phyloP scores from a whole-genome alignment of 2,888 invertebrate genomes.

The Psococerastis gibbosa region DNA sequence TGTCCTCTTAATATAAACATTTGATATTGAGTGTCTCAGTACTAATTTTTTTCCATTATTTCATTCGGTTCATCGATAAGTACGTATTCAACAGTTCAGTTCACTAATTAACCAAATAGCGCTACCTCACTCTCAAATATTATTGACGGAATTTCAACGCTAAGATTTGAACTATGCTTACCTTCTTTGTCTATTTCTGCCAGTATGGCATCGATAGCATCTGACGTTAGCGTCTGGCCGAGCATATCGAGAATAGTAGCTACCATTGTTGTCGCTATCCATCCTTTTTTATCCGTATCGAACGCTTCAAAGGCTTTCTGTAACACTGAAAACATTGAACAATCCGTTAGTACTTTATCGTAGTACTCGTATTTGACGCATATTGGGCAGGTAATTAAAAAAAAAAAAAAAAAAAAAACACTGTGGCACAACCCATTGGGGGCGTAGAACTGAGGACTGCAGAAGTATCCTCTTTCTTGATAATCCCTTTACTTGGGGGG shows the following conservation, averaged over 20 bases:
- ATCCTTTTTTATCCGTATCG: slow-evolving; percentile 30
- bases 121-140: too few relatives aligned
- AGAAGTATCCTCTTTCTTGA: neutral
- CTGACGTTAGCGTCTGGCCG: slow-evolving; percentile 31
- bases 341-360: too few relatives aligned
- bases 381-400: neutral
- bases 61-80: too few relatives aligned
- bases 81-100: too few relatives aligned
- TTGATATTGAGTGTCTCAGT: too few relatives aligned
- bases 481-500: neutral
- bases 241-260: slow-evolving; percentile 30
- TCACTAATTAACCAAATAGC: too few relatives aligned
- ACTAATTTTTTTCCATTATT: too few relatives aligned
- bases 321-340: slow-evolving; percentile 22
- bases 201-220: slow-evolving; percentile 33
- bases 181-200: slow-evolving; percentile 37
- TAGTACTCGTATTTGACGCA: too few relatives aligned
- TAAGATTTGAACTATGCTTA: too few relatives aligned
- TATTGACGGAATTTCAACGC: too few relatives aligned
- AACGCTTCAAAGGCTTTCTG: slow-evolving; percentile 32
- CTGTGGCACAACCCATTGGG: too few relatives aligned
- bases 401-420: neutral
- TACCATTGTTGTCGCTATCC: slow-evolving; percentile 28
- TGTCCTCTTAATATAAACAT: too few relatives aligned
- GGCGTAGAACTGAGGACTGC: neutral